A percentile compares a stretch with the other conserved stretches of the same genome.
Evolutionary conservation across 2,797 vertebrate genomes (phyloP).

Genomic region (Melanotaenia parkinsoni): DNA sequence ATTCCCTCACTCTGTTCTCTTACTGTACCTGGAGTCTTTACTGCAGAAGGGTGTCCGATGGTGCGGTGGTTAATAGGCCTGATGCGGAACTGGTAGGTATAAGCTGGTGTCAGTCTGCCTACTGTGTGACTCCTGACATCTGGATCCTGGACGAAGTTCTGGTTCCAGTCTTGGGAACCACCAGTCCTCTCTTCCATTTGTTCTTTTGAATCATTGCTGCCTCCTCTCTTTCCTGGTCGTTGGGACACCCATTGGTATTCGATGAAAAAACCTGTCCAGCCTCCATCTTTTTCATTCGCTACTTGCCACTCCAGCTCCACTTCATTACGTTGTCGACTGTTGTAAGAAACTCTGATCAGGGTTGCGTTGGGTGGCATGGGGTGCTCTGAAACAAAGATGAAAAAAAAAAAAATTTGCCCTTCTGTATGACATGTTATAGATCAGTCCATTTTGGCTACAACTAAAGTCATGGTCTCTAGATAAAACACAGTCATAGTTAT

Average conservation of each 20-base stretch:
- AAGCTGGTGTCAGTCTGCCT: conserved; percentile 83
- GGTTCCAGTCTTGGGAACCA: conserved; percentile 79
- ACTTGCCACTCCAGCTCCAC: conserved; percentile 88
- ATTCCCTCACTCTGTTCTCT: conserved; percentile 24
- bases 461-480: no score
- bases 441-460: no score
- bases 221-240: conserved; percentile 28
- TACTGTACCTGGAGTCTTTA: conserved; percentile 89
- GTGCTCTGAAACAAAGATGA: conserved; percentile 77
- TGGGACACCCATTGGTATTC: conserved; percentile 77
- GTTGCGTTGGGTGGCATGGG: conserved; percentile 90
- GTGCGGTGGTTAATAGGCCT: conserved; percentile 89
- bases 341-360: conserved; percentile 86
- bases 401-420: conserved; percentile 3
- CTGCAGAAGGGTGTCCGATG: conserved; percentile 87
- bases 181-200: conserved; percentile 20
- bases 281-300: conserved; percentile 59
- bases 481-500: no score
- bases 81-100: conserved; percentile 87
- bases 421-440: neutral
- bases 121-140: conserved; percentile 80
- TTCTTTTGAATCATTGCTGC: conserved; percentile 37
- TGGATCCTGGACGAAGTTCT: conserved; percentile 78
- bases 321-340: conserved; percentile 81
- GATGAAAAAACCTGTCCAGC: conserved; percentile 88